These are phyloP conservation scores for Rhabdophis nuchalis DNA, from an alignment of 2,797 vertebrate genomes.

Conservation along the genomic window DNA sequence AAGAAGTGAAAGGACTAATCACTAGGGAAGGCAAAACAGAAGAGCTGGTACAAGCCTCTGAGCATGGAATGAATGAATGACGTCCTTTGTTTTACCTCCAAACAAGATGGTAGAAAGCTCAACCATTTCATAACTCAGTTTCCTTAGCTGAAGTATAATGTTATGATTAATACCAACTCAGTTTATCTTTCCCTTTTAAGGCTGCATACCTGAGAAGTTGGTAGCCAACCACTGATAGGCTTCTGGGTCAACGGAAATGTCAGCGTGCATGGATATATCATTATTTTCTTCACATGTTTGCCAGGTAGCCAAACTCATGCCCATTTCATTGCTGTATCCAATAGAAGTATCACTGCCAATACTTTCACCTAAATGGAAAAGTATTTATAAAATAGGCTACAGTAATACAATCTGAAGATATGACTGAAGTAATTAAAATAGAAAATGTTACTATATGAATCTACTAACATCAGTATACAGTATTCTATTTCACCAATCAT, in stretches of 20 bases:
- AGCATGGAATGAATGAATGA: not conserved
- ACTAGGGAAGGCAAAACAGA: not conserved
- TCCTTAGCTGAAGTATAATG: not conserved
- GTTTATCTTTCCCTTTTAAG: not conserved
- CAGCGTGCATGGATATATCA: slow-evolving; percentile 79
- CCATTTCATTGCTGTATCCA: slow-evolving; percentile 81
- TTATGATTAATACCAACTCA: not conserved
- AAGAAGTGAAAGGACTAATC: not conserved
- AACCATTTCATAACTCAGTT: not conserved
- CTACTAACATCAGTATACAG: fast-evolving
- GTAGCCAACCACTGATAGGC: slow-evolving; percentile 80
- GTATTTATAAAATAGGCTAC: slow-evolving; percentile 2
- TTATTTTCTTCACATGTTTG: slow-evolving; percentile 83
- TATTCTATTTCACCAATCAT: fast-evolving
- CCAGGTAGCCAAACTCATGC: slow-evolving; percentile 77
- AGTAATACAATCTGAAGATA: not conserved
- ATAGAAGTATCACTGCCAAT: slow-evolving; percentile 84
- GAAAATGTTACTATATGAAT: not conserved
- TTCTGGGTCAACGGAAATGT: slow-evolving; percentile 77
- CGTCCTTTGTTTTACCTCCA: not conserved
- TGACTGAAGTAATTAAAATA: not conserved
- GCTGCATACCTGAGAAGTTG: slow-evolving; percentile 82
- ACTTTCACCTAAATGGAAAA: slow-evolving; percentile 80
- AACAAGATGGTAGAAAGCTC: not conserved
- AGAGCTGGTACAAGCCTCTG: not conserved